Evolutionary conservation across 2,113 vertebrate species (phyloP).

Genomic region (Heloderma charlesbogerti): DNA sequence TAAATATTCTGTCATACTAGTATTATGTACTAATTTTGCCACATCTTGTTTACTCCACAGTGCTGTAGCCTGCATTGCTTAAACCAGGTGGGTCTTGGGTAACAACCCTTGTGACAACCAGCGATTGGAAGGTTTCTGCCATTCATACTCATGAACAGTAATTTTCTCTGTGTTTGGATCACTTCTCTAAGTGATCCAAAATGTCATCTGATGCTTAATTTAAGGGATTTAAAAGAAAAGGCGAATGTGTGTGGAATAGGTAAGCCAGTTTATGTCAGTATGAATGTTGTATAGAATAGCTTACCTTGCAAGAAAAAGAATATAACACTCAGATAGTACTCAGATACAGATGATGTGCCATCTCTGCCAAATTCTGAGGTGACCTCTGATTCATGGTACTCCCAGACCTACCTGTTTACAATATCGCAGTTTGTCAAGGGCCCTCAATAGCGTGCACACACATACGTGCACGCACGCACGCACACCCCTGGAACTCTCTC

Average conservation of each 20-base stretch:
- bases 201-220: not conserved
- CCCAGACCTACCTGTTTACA: too few relatives aligned
- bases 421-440: too few relatives aligned
- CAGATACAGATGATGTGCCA: not conserved
- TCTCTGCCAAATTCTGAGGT: too few relatives aligned
- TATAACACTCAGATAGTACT: not conserved
- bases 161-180: not conserved
- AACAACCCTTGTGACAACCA: not conserved
- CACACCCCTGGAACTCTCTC: too few relatives aligned
- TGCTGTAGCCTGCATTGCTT: not conserved
- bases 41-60: not conserved
- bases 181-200: not conserved
- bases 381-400: not conserved
- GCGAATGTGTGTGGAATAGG: not conserved
- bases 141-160: not conserved
- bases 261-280: too few relatives aligned
- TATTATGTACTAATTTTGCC: not conserved
- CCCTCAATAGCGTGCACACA: too few relatives aligned
- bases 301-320: not conserved
- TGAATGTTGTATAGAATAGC: not conserved
- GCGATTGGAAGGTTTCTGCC: not conserved
- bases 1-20: not conserved
- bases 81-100: not conserved
- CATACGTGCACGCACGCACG: too few relatives aligned
- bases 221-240: not conserved